phyloP scores from a whole-genome alignment of 1,140 invertebrate species.

The Zaprionus nigranus region DNA sequence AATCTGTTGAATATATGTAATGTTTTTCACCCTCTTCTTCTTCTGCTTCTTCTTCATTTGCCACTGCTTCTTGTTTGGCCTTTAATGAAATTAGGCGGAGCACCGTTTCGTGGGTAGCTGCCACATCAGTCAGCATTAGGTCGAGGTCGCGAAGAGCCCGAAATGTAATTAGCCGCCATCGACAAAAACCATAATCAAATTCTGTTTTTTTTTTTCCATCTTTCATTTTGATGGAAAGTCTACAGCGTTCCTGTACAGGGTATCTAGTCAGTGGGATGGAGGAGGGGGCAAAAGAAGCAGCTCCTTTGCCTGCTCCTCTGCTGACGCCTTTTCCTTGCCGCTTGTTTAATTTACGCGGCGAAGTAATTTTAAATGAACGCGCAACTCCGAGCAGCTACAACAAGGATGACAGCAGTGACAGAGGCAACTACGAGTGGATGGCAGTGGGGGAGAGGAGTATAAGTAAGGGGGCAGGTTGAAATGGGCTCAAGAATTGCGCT shows the following conservation, averaged over 20 bases:
- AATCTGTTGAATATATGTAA: slow-evolving; percentile 62
- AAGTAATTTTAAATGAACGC: slow-evolving; percentile 74
- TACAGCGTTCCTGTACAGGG: slow-evolving; percentile 24
- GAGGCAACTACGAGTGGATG: not conserved
- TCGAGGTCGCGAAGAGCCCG: slow-evolving; percentile 42
- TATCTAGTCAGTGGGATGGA: slow-evolving; percentile 8
- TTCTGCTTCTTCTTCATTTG: slow-evolving; percentile 11
- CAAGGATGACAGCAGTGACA: slow-evolving; percentile 35
- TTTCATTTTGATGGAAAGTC: slow-evolving; percentile 1
- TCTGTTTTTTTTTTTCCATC: not conserved
- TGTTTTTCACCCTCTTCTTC: slow-evolving; percentile 5
- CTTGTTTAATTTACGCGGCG: slow-evolving; percentile 72
- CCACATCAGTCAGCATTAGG: slow-evolving; percentile 74
- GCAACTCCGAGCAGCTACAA: slow-evolving; percentile 35
- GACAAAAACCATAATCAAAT: slow-evolving; percentile 78
- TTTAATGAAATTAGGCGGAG: slow-evolving; percentile 71
- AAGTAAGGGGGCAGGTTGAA: not conserved
- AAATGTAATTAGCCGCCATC: slow-evolving; percentile 78
- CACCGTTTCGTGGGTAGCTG: slow-evolving; percentile 32
- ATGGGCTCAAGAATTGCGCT: slow-evolving; percentile 55
- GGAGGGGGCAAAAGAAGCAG: not conserved
- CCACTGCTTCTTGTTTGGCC: slow-evolving; percentile 23
- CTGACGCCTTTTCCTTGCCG: slow-evolving; percentile 42
- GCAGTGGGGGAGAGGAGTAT: not conserved
- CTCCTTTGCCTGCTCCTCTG: slow-evolving; percentile 8